Base-by-base conservation (phyloP, 2,888 invertebrate species). In the Sphinx pinastri region DNA sequence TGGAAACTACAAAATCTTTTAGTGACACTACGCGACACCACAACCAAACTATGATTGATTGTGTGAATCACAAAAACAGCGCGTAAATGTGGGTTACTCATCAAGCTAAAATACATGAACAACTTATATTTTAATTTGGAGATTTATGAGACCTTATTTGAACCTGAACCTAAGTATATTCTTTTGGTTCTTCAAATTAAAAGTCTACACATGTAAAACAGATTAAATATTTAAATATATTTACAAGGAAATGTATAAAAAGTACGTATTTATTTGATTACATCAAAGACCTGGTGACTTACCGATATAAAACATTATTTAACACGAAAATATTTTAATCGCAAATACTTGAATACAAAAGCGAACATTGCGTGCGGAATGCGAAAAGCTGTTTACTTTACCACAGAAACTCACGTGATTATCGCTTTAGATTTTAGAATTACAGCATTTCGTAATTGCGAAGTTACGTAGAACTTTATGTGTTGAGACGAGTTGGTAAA, bases 291-390 rank as follows among this genome's bases (percentile, higher is more conserved):
- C 16, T 16, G 47, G 47, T 11, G 14, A 12, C 47, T 49, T 63
- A 63, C 13, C 49, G 2, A 63, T 63, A 63, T 8, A 47, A 45
- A 51, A 11, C 45, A 19, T 19, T 68, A 68, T 59, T 63, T 63
- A 54, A 68, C 52, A 67, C 59, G 45, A 51, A 67, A 59, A 59
- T 16, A 68, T 60, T 68, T 60, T 25, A 70, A 67, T 70, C 51
- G 4, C 70, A 70, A 67, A 70, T 67, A 13, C 60, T 49, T 47
- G 45, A 51, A 60, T 54, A 60, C 52, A 45, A 51, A 52, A 49
- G 5, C 58, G 54, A 13, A 4, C 8, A 25, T 25, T 16, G 52
- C 14, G 51, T 13, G 16, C 51, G 49, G 68, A 69, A 69, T 69
- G 52, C 38, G 14, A 52, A 68, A 59, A 13, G 10, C 31, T 31